Conservation (phyloP, 1,140 invertebrate genomes). For the Laodelphax striatellus region DNA sequence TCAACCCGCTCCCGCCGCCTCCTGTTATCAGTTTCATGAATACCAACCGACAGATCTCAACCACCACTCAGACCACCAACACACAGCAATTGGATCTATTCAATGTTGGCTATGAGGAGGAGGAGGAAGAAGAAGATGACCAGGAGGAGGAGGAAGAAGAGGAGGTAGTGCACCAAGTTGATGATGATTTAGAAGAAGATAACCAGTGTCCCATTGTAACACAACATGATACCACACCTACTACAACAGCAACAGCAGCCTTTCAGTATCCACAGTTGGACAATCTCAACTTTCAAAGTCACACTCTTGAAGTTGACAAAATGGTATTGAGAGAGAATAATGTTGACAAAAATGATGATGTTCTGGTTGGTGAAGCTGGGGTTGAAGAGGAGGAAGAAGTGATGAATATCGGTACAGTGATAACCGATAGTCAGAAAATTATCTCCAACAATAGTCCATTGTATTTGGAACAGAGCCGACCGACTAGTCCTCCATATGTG, state of each 20-base stretch:
- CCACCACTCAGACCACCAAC: no score
- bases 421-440: constrained; percentile 7
- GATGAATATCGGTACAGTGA: constrained; percentile 10
- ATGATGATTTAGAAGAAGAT: background rate
- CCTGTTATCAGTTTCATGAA: background rate
- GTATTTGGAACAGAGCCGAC: background rate
- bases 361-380: background rate
- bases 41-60: no score
- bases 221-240: no score
- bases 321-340: background rate
- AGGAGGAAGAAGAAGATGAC: no score
- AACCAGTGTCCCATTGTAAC: no score
- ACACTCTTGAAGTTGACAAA: background rate
- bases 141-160: no score
- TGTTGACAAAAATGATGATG: background rate
- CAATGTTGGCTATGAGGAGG: no score
- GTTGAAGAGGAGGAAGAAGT: background rate
- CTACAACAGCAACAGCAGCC: background rate
- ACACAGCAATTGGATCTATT: no score
- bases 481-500: no score
- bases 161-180: no score
- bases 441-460: constrained; percentile 4
- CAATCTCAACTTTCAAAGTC: background rate
- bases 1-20: background rate
- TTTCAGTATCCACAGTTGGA: background rate